A percentile compares a stretch with the other conserved stretches of the same genome.
Conservation (phyloP, 2,888 invertebrate species). For the Fragum sueziense region DNA sequence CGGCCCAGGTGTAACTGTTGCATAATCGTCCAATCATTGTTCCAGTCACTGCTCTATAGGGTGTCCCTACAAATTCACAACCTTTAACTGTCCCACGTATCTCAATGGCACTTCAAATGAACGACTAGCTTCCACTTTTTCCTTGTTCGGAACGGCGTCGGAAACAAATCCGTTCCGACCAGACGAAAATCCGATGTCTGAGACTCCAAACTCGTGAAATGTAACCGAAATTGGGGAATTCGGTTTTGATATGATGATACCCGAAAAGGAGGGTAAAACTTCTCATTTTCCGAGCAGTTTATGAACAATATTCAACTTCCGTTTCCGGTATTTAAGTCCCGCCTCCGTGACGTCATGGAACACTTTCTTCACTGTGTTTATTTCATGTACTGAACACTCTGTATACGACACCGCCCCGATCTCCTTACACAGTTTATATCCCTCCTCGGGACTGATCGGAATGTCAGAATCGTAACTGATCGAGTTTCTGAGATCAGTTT, state of each 20-base stretch:
- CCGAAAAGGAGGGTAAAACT: no score
- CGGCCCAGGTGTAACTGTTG: no score
- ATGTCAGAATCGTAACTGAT: conserved; percentile 62
- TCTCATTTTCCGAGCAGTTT: conserved; percentile 63
- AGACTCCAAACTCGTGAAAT: not conserved
- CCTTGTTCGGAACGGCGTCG: no score
- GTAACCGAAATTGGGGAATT: conserved; percentile 6
- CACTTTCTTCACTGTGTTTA: conserved; percentile 64
- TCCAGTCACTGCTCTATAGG: no score
- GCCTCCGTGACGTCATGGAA: conserved; percentile 69
- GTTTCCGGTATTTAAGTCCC: conserved; percentile 68
- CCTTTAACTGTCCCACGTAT: no score
- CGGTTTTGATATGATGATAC: not conserved
- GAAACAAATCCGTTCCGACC: no score
- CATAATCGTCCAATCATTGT: no score
- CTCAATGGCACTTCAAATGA: no score
- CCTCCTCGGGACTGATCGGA: conserved; percentile 68
- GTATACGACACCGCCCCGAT: conserved; percentile 70
- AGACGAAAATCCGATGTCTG: no score
- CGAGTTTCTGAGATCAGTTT: conserved; percentile 69
- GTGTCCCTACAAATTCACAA: no score
- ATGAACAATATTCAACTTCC: conserved; percentile 64
- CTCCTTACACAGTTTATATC: conserved; percentile 64
- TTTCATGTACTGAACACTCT: conserved; percentile 66
- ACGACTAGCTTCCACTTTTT: no score